Evolutionary conservation across 2,888 invertebrate genomes (phyloP), one percentile per base, ranked within the genome.

Genomic region (Ormyrus rosae): DNA sequence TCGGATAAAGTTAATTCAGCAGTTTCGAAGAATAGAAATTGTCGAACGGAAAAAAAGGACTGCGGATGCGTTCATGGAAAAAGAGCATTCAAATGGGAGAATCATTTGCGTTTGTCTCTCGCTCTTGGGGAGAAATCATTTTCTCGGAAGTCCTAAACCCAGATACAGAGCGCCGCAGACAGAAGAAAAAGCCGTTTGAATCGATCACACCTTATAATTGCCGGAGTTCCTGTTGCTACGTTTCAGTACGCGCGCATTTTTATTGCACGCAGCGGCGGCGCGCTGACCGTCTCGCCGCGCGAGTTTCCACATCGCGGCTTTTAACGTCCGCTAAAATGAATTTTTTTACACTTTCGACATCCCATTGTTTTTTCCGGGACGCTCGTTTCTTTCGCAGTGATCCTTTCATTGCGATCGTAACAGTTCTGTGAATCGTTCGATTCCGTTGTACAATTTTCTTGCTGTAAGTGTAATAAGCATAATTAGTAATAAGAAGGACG

Each of bases 121-220:
- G 34, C 34, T 34, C 34, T 34, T 45, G 69, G 78, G 74, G 71
- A 74, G 78, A 81, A 81, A 81, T 72, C 53, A 75, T 51, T 51
- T 81, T 81, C 81, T 72, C 58, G 61, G 81, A 81, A 81, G 75
- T 76, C 50, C 75, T 81, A 81, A 81, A 81, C 81, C 81, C 63
- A 81, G 78, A 72, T 81, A 71, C 69, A 55, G 34, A 34, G 68
- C 56, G 6, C 6, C 56, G 34, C 65, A 68, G 63, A 50, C 68
- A 56, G 63, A 67, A 76, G 73, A 73, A 81, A 78, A 74, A 74
- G 81, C 74, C 53, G 81, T 73, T 77, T 64, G 70, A 73, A 81
- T 81, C 50, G 70, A 81, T 81, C 74, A 65, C 81, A 78, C 78
- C 78, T 78, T 70, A 70, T 75, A 78, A 81, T 81, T 81, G 81